These are phyloP conservation scores for Myiotriccus ornatus DNA, from an alignment of 2,797 vertebrate species.

Conservation along the genomic window DNA sequence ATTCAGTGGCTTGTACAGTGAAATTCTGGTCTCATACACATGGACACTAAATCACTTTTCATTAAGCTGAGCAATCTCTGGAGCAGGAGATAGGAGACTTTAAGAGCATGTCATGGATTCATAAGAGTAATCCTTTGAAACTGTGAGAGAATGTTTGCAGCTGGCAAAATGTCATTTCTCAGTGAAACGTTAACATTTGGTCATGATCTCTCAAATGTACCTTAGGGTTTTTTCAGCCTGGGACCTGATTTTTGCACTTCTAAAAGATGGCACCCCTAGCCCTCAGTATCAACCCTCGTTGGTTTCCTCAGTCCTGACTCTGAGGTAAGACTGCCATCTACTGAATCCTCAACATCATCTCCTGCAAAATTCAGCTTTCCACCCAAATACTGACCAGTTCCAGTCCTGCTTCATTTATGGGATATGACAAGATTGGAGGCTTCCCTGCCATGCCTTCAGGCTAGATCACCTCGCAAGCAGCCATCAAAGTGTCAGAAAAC, in stretches of 20 bases:
- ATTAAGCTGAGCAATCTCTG: neutral
- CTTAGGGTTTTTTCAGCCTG: neutral
- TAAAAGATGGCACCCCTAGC: neutral
- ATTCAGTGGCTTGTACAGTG: neutral
- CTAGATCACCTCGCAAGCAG: neutral
- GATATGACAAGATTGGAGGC: neutral
- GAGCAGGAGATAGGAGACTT: neutral
- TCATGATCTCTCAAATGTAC: neutral
- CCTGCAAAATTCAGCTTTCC: neutral
- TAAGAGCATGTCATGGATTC: neutral
- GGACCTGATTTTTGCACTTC: neutral
- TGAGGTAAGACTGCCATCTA: slow-evolving; percentile 41
- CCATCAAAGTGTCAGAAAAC: neutral
- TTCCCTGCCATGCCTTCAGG: neutral
- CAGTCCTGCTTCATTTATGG: neutral
- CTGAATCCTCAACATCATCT: neutral
- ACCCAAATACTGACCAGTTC: neutral
- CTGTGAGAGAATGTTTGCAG: neutral
- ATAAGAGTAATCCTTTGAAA: neutral
- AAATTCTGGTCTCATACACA: neutral
- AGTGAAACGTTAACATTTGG: neutral
- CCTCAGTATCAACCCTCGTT: rapidly evolving
- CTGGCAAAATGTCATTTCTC: neutral
- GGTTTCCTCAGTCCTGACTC: neutral
- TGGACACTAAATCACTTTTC: neutral